Evolutionary conservation across 2,888 invertebrate species (phyloP).

Genomic region (Conops quadrifasciatus): DNA sequence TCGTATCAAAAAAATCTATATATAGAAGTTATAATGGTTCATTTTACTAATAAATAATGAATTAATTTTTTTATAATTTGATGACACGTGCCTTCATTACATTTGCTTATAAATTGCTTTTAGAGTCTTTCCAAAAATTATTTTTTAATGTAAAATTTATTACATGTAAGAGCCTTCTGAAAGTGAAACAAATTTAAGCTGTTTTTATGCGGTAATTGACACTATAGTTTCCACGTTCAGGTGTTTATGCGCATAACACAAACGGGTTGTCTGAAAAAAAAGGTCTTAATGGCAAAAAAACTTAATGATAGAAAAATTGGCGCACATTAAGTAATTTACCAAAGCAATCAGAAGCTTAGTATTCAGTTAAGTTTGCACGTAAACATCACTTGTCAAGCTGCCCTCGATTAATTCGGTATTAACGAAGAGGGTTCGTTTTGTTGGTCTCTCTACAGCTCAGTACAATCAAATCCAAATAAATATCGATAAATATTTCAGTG

Average conservation of each 20-base stretch:
- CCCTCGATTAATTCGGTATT: too few species aligned
- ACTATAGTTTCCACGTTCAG: conserved; percentile 1
- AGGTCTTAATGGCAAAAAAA: background rate
- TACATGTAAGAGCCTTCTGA: background rate
- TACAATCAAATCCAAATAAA: background rate
- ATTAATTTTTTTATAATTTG: background rate
- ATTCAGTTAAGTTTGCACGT: too few species aligned
- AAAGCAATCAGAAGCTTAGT: too few species aligned
- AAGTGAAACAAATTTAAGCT: background rate
- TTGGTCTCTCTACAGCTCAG: too few species aligned
- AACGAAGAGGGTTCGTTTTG: too few species aligned
- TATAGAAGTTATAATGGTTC: background rate
- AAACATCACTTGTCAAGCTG: too few species aligned
- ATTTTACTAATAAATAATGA: too few species aligned
- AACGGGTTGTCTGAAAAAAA: background rate
- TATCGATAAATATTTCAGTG: background rate
- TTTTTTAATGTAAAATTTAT: conserved; percentile 12
- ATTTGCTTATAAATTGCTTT: background rate
- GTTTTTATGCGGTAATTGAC: conserved; percentile 17
- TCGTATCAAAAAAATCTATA: background rate
- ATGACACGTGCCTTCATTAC: background rate
- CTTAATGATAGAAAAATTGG: too few species aligned
- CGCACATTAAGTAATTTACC: too few species aligned
- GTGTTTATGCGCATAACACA: background rate
- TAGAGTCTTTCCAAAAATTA: conserved; percentile 3